phyloP scores from a whole-genome alignment of 2,888 invertebrate genomes.

The Ochropleura plecta region DNA sequence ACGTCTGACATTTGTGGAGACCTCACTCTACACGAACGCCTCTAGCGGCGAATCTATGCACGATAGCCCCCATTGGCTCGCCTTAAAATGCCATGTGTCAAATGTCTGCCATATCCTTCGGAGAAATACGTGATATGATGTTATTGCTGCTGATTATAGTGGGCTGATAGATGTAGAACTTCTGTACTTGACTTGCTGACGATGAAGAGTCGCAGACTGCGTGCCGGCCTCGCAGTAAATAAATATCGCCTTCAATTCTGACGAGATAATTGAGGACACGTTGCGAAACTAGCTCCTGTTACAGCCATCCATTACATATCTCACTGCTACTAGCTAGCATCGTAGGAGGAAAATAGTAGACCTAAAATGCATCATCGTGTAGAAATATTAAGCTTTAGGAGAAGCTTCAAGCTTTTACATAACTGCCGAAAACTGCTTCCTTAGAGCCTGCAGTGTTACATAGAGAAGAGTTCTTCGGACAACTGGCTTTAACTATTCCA shows the following conservation, averaged over 20 bases:
- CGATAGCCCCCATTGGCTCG: not conserved
- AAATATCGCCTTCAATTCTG: slow-evolving; percentile 53
- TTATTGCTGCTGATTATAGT: not conserved
- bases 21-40: too few relatives aligned
- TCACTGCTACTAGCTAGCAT: not conserved
- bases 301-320: not conserved
- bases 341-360: too few relatives aligned
- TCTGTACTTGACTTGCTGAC: slow-evolving; percentile 37
- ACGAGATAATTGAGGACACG: slow-evolving; percentile 45
- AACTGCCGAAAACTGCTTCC: not conserved
- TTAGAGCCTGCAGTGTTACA: not conserved
- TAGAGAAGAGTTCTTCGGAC: not conserved
- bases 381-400: not conserved
- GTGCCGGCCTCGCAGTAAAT: slow-evolving; percentile 59
- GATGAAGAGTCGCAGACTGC: slow-evolving; percentile 56
- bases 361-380: not conserved
- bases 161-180: slow-evolving; percentile 6
- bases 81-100: not conserved
- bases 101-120: not conserved
- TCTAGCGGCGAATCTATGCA: too few relatives aligned
- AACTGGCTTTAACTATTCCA: not conserved
- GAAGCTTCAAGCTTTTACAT: not conserved
- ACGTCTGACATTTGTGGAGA: too few relatives aligned
- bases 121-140: not conserved
- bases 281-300: slow-evolving; percentile 34